Evolutionary conservation across 2,888 invertebrate species (phyloP), one percentile per base, ranked within the genome.

Genomic region (Escarpia spicata): DNA sequence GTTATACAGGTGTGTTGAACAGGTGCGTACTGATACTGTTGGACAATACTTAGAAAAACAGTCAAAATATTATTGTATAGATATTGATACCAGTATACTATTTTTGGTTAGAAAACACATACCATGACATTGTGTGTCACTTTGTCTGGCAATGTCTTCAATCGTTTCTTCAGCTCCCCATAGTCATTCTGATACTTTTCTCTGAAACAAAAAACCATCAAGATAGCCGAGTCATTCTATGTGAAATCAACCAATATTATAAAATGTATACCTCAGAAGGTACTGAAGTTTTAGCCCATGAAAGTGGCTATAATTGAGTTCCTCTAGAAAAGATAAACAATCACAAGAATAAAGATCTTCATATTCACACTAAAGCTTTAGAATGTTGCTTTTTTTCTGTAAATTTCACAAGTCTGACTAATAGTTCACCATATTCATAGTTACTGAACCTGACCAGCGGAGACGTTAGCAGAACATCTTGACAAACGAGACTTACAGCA

Each of bases 101-200:
- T 31, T 15, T 89, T 37, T 52, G 9, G 43, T 89, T 10, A 44
- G 52, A 37, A 44, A 90, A 12, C 12, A 93, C 94, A 94, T 95
- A 96, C 98, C 97, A 98, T 97, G 92, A 98, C 97, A 93, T 98
- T 97, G 94, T 97, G 97, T 0, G 97, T 96, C 0, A 98, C 95
- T 92, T 97, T 97, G 94, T 97, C 97, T 3, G 97, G 97, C 92
- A 98, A 97, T 9, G 96, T 96, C 92, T 97, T 95, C 43, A 98
- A 95, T 93, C 96, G 95, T 6, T 95, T 93, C 93, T 95, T 95
- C 52, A 97, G 95, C 15, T 95, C 95, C n/a, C 95, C 94, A 94
- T 98, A 97, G 91, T 97, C 97, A 9, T 97, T 96, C 94, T 97
- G 97, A 94, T 97, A 97, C 44, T 96, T 96, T 91, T 96, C 93